Percentiles rank a stretch among this genome's conserved stretches.
These are phyloP conservation scores for Exephanes ischioxanthus DNA, from an alignment of 2,888 invertebrate genomes.

Conservation along the genomic window DNA sequence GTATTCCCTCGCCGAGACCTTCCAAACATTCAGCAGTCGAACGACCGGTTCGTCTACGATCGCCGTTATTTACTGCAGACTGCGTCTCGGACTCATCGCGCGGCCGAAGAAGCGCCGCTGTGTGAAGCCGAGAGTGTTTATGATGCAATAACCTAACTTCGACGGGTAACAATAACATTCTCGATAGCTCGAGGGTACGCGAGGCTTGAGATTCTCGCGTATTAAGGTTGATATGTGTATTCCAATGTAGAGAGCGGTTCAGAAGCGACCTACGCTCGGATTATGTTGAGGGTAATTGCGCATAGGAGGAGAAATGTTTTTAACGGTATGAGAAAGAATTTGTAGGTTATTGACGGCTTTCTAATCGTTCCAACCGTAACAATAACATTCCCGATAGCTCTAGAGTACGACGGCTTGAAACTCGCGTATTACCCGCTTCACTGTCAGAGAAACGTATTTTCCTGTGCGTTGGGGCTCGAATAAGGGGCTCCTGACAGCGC, in stretches of 20 bases:
- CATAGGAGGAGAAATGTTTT: no score
- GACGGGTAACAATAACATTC: slow-evolving; percentile 69
- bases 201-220: slow-evolving; percentile 22
- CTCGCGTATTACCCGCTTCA: no score
- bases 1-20: not conserved
- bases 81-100: not conserved
- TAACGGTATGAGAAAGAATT: no score
- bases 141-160: slow-evolving; percentile 59
- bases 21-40: slow-evolving; percentile 16
- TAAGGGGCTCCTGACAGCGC: no score
- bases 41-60: slow-evolving; percentile 18
- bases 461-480: no score
- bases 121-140: slow-evolving; percentile 62
- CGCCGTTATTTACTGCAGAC: slow-evolving; percentile 44
- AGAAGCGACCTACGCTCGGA: not conserved
- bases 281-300: not conserved
- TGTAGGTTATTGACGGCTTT: no score
- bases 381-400: slow-evolving; percentile 66
- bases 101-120: slow-evolving; percentile 10
- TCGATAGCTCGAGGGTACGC: slow-evolving; percentile 41
- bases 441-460: no score
- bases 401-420: slow-evolving; percentile 32
- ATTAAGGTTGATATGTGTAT: slow-evolving; percentile 17
- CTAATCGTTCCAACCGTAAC: slow-evolving; percentile 11
- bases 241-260: not conserved